Evolutionary conservation across 1,140 invertebrate species (phyloP).

Genomic region (Nomia melanderi): DNA sequence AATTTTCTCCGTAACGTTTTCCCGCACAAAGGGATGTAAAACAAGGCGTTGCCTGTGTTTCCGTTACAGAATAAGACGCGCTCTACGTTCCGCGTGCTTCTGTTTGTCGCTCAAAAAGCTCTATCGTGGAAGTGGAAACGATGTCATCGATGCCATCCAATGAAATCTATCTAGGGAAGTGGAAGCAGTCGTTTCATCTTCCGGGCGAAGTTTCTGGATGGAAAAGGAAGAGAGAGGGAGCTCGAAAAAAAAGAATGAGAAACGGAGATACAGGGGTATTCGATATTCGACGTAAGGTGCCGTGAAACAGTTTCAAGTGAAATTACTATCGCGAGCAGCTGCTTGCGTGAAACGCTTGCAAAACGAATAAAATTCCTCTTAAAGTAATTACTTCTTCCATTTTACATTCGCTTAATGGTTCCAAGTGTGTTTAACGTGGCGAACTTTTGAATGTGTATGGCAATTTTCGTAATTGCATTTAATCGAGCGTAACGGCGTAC

Average conservation of each 20-base stretch:
- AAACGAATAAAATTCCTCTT: constrained; percentile 44
- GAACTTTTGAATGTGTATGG: neutral
- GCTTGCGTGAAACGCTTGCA: constrained; percentile 27
- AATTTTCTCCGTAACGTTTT: neutral
- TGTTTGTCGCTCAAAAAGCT: constrained; percentile 24
- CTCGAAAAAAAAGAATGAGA: neutral
- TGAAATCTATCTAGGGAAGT: constrained; percentile 53
- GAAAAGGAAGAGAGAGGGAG: constrained; percentile 29
- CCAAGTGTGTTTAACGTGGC: neutral
- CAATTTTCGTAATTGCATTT: neutral
- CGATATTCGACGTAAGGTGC: constrained; percentile 54
- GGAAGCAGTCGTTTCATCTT: constrained; percentile 57
- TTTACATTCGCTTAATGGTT: neutral
- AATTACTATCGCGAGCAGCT: constrained; percentile 57
- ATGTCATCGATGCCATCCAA: constrained; percentile 56
- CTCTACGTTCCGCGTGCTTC: constrained; percentile 5
- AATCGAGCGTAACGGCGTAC: neutral
- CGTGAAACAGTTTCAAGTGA: constrained; percentile 33
- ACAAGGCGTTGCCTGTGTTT: neutral
- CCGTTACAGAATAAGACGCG: constrained; percentile 20
- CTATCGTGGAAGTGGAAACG: constrained; percentile 41
- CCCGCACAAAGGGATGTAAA: neutral
- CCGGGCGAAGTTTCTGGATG: constrained; percentile 28
- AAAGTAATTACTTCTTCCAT: neutral
- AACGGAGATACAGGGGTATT: constrained; percentile 8